Base-by-base conservation (phyloP, 2,113 vertebrate species). In the Leptocoma aspasia region DNA sequence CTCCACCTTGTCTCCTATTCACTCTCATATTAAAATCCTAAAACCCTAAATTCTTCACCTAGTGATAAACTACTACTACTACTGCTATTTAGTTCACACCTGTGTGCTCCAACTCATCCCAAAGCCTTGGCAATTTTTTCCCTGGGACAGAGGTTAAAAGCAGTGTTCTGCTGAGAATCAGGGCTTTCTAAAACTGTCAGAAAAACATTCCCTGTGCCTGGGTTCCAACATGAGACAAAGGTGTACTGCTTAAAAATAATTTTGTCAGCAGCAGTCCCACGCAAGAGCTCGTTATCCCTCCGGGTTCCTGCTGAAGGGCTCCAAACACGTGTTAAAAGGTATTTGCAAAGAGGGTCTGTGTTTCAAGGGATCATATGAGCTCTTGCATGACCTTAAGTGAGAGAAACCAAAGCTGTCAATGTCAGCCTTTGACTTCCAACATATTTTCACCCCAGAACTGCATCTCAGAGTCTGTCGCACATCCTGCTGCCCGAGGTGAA, bases 181-280 rank as follows among this genome's bases (percentile, higher is more conserved):
- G n/a, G n/a, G n/a, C n/a, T n/a, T n/a, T n/a, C n/a, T n/a, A n/a
- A n/a, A n/a, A n/a, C n/a, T n/a, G n/a, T n/a, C n/a, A n/a, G n/a
- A n/a, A n/a, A n/a, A n/a, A n/a, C n/a, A n/a, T n/a, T n/a, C n/a
- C n/a, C n/a, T n/a, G n/a, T n/a, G n/a, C n/a, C n/a, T n/a, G n/a
- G n/a, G n/a, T n/a, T n/a, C n/a, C n/a, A n/a, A n/a, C n/a, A n/a
- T 0, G 54, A 60, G 49, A 19, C 44, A 30, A 24, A 28, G 47
- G 11, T 5, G 11, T 0, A 0, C 8, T 17, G 19, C 28, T 42
- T 1, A 12, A 76, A 69, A 11, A 6, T 0, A 1, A 66, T 13
- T 20, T 26, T 26, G 18, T 16, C 4, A 31, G 63, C 71, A 50
- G 28, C 11, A 41, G 63, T 12, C 7, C 41, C 2, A 7, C 1